A percentile compares a stretch with the other conserved stretches of the same genome.
Evolutionary conservation across 2,113 vertebrate genomes (phyloP).

Genomic region (Erythrolamprus reginae): DNA sequence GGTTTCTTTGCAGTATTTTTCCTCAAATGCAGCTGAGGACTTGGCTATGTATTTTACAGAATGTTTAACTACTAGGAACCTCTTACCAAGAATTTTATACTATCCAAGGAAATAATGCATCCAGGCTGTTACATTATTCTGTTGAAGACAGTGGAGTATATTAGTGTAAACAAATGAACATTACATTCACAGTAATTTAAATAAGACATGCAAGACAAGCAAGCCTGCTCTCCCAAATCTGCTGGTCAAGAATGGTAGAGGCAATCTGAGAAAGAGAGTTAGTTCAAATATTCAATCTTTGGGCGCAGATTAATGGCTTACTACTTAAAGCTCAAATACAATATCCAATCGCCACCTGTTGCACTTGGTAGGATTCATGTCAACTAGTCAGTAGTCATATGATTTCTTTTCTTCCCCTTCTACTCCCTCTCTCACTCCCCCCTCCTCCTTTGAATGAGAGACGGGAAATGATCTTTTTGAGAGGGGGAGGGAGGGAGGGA

Average conservation of each 20-base stretch:
- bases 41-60: not conserved
- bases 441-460: not conserved
- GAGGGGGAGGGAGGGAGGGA: not conserved
- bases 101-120: not conserved
- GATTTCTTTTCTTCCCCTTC: not conserved
- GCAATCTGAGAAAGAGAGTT: not conserved
- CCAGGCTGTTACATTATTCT: not conserved
- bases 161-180: not conserved
- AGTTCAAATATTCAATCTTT: not conserved
- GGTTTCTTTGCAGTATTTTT: not conserved
- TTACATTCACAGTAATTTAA: not conserved
- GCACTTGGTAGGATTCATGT: not conserved
- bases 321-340: not conserved
- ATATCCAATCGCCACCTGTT: constrained; percentile 4
- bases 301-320: not conserved
- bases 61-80: not conserved
- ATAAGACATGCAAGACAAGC: not conserved
- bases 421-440: fast-evolving
- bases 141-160: not conserved
- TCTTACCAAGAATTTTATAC: not conserved
- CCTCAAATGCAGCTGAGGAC: not conserved
- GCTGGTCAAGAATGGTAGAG: not conserved
- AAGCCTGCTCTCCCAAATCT: not conserved
- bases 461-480: not conserved
- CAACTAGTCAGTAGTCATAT: not conserved